Evolutionary conservation across 2,888 invertebrate genomes (phyloP), one percentile per base, ranked within the genome.

Genomic region (Hemistola chrysoprasaria): DNA sequence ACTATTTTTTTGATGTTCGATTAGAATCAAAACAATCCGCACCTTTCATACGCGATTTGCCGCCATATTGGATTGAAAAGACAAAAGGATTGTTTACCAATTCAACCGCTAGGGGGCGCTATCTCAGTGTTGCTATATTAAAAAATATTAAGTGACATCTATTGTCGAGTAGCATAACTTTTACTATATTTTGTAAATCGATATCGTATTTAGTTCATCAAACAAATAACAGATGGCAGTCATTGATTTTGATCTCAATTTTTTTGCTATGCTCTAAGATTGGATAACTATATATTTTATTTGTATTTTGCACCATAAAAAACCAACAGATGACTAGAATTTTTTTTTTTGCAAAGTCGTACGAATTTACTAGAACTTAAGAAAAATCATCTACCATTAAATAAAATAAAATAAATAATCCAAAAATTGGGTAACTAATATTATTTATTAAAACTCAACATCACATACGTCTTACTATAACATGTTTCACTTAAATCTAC

Each of bases 31-130:
- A 88, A 88, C 87, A 88, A 80, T 86, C 79, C 72, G 80, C 74
- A 82, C 81, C 80, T 80, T 78, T 81, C 85, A 83, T 84, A 82
- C 76, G 76, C 73, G 71, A 73, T 80, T 87, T 85, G 76, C 86
- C 86, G 87, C 87, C 87, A 88, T 88, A 84, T 88, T 88, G 87
- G 78, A 84, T 83, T 80, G 76, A 70, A 63, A 78, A 83, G 80
- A 86, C 80, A 81, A 83, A 81, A 83, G 76, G 66, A 71, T 58
- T 64, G 64, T 63, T 77, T 67, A 10, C 3, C 0, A 9, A 47
- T 56, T 47, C 47, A 28, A 29, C 46, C 72, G 57, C 55, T 62
- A 81, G 83, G 65, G 74, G 71, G 64, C 68, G 67, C 58, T 56
- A 40, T 3, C 1, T n/a, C 1, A 2, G 47, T 70, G 65, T 75